phyloP scores from a whole-genome alignment of 1,140 invertebrate species.

The Mesaphorura yosii region DNA sequence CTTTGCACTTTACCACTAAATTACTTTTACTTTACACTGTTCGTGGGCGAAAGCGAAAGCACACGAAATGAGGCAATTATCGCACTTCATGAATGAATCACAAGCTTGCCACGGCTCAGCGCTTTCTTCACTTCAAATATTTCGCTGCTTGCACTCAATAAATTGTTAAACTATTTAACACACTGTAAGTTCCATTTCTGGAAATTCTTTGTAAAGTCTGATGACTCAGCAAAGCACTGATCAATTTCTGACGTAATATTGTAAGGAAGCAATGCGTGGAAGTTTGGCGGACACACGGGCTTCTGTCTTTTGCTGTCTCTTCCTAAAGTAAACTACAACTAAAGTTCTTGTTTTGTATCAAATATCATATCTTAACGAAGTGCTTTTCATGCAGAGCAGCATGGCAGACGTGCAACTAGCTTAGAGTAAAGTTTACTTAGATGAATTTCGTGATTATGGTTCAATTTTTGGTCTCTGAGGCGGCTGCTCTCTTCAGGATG shows the following conservation, averaged over 20 bases:
- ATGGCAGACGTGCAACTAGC: no score
- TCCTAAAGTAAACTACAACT: background rate
- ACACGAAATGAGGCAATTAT: no score
- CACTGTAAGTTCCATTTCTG: background rate
- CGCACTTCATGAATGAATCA: no score
- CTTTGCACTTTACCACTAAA: no score
- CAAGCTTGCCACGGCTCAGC: background rate
- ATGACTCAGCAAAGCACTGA: background rate
- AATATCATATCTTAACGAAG: no score
- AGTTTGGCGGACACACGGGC: no score
- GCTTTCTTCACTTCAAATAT: background rate
- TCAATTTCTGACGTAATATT: conserved; percentile 1
- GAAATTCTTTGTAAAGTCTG: no score
- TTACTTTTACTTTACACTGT: no score
- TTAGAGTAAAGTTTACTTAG: background rate
- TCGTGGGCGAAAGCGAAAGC: no score
- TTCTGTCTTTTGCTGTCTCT: background rate
- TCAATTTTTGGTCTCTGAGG: background rate
- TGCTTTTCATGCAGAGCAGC: no score
- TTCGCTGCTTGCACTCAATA: background rate
- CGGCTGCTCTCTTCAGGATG: conserved; percentile 26
- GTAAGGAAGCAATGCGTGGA: no score
- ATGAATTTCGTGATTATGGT: background rate
- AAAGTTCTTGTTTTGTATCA: no score
- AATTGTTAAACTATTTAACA: background rate